Base-by-base conservation (phyloP, 2,797 vertebrate species). In the Mormyrus proboscirostris region DNA sequence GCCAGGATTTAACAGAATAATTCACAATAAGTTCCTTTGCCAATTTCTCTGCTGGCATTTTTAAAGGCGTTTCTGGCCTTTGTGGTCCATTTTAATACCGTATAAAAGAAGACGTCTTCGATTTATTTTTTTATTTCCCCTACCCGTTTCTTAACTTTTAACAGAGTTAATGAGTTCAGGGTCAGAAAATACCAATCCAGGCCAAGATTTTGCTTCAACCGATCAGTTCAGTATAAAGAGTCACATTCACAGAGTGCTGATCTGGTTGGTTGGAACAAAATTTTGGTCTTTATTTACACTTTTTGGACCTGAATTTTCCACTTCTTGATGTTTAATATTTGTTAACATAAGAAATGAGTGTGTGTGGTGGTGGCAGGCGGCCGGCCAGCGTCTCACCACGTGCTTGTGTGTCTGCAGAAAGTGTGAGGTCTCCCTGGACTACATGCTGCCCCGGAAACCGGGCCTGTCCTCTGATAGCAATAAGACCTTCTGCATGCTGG, bases 401-500 rank as follows among this genome's bases (percentile, higher is more conserved):
- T 8, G 22, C 29, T 41, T n/a, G 85, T 93, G 0, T 87, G 91
- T 89, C 84, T 90, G 57, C 92, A 99, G 98, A 95, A 97, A 96
- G 94, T 95, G 96, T 92, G 98, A 99, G 65, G 96, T 98, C 90
- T 96, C 95, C 89, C 95, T 99, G 93, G 97, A 99, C 95, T 99
- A 98, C 83, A 95, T 95, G 0, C 94, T 98, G 51, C 98, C 98
- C 88, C 97, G 98, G 91, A 99, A 98, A 95, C 96, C 97, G 92
- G 98, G 96, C 89, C 95, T 99, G 51, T 98, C 99, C 22, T 98
- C 99, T 19, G 99, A 99, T 92, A 97, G 96, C 94, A 99, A 97
- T 94, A 99, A 98, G 95, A 98, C 98, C 2, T 97, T 97, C 94
- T 99, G 98, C 92, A 97, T 99, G 98, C 91, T 99, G 91, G 99